Evolutionary conservation across 1,140 invertebrate genomes (phyloP), one percentile per base, ranked within the genome.

Genomic region (Ceratina japonica): DNA sequence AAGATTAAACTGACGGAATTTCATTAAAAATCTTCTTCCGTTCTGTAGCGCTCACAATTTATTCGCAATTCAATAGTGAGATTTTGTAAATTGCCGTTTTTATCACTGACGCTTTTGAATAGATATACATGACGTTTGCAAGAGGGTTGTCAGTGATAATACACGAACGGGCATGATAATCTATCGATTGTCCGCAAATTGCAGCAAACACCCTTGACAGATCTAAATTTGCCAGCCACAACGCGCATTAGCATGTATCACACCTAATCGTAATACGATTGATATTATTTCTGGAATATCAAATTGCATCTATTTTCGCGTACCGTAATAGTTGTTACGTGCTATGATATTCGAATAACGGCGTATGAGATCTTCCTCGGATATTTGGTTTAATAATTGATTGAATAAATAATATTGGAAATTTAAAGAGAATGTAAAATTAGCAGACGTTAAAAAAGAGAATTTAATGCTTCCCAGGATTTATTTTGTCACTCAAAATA

Each of bases 21-120:
- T 44, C 37, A 44, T 44, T 10, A 44, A 44, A 31, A 31, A 31
- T 31, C 4, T 4, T 0, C 5, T 44, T 44, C 5, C 5, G 37
- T 44, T 44, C 3, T 7, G 37, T 44, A 44, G 10, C 37, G 10
- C 37, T 44, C 10, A 44, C 37, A 0, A 59, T 58, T 66, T 71
- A 71, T 72, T 66, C 75, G 64, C 63, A 18, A 56, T 37, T 63
- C 68, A 24, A 79, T 59, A 27, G 8, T 56, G 15, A 27, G 16
- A 27, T 56, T 5, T 64, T 66, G 65, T 80, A 80, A 80, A 80
- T 80, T 79, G 75, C 69, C 64, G 56, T 66, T 69, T 31, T 61
- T 16, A 66, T 80, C 59, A 70, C 62, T 64, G 49, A 13, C 44
- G 59, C 3, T 54, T 68, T 59, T 44, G 22, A 78, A 51, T 31